A percentile compares a stretch with the other conserved stretches of the same genome.
These are phyloP conservation scores for Bos indicus DNA, from an alignment of 2,113 vertebrate genomes.

Conservation along the genomic window DNA sequence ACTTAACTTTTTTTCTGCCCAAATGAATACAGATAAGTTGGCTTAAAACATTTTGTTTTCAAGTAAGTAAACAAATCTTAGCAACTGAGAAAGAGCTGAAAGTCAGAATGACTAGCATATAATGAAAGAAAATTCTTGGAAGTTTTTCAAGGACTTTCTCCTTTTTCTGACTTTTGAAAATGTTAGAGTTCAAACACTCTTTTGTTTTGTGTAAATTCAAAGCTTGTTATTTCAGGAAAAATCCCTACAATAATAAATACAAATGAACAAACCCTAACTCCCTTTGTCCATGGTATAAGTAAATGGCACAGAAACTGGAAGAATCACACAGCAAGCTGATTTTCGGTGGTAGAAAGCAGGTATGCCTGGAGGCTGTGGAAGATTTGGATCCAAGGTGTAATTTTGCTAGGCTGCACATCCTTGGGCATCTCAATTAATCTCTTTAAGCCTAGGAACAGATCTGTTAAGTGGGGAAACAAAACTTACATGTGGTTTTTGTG, in stretches of 20 bases:
- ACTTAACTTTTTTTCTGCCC: background rate
- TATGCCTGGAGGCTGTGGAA: background rate
- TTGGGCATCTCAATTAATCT: background rate
- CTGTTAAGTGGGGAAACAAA: background rate
- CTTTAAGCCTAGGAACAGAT: background rate
- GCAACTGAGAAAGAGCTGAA: background rate
- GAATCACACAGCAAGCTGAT: background rate
- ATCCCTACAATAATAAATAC: background rate
- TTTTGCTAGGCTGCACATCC: background rate
- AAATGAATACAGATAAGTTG: background rate
- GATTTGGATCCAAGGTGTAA: background rate
- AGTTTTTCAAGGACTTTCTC: background rate
- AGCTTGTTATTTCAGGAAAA: background rate
- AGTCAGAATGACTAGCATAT: background rate
- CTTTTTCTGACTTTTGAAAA: background rate
- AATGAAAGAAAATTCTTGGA: background rate
- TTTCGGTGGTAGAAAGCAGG: background rate
- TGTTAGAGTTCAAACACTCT: background rate
- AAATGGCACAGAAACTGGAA: background rate
- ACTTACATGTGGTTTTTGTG: background rate
- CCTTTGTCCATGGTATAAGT: background rate
- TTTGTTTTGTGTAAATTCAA: background rate
- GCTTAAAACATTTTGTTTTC: background rate
- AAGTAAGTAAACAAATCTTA: conserved; percentile 7
- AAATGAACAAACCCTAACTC: background rate